phyloP scores from a whole-genome alignment of 2,888 invertebrate genomes.

The Phrixothrix hirtus region DNA sequence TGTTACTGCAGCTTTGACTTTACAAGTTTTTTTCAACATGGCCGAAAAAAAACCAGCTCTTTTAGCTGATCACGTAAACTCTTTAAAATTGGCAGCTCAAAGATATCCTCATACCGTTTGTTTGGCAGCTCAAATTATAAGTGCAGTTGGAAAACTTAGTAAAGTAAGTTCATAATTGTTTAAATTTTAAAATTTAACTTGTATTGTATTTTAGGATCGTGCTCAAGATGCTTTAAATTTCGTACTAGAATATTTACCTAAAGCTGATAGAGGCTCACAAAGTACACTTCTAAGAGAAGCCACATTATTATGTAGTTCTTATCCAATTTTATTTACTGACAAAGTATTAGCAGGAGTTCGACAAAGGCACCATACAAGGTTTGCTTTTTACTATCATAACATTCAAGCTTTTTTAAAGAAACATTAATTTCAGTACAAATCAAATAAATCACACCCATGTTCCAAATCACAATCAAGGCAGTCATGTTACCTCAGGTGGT shows the following conservation, averaged over 20 bases:
- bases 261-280: conserved; percentile 73
- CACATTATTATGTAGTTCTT: conserved; percentile 77
- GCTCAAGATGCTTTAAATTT: conserved; percentile 83
- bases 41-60: conserved; percentile 71
- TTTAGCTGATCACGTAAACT: conserved; percentile 71
- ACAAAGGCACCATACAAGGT: conserved; percentile 63
- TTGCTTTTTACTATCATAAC: conserved; percentile 15
- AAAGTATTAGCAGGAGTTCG: conserved; percentile 75
- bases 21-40: conserved; percentile 76
- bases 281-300: conserved; percentile 78
- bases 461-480: conserved; percentile 28
- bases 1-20: conserved; percentile 65
- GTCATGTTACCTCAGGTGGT: conserved; percentile 72
- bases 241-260: conserved; percentile 73
- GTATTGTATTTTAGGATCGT: conserved; percentile 67
- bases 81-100: conserved; percentile 70
- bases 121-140: conserved; percentile 70
- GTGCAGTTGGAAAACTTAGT: conserved; percentile 71
- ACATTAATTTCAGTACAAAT: conserved; percentile 44
- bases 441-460: conserved; percentile 43
- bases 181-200: too few relatives aligned
- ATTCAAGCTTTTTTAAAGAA: too few relatives aligned
- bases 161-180: conserved; percentile 58
- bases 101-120: conserved; percentile 67
- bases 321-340: conserved; percentile 80